phyloP scores from a whole-genome alignment of 2,888 invertebrate genomes.

The Cosmorhoe ocellata region DNA sequence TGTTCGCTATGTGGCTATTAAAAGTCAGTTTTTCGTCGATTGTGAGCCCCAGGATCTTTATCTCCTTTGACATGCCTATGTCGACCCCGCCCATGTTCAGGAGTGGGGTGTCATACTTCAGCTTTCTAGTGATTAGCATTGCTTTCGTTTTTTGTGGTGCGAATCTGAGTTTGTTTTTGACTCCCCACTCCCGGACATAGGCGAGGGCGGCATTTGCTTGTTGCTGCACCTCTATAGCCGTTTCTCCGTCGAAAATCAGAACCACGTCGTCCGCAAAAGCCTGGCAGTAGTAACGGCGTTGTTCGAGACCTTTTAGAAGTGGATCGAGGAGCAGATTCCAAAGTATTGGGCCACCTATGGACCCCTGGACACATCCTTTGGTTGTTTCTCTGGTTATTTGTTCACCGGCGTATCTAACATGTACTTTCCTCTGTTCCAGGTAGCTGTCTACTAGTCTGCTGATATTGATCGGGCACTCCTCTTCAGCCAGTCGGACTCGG shows the following conservation, averaged over 20 bases:
- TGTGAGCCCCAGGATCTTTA: conserved; percentile 5
- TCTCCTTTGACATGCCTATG: conserved; percentile 5
- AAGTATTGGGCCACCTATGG: background rate
- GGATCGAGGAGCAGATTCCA: background rate
- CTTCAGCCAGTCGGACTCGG: background rate
- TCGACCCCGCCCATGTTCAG: background rate
- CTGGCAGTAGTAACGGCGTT: background rate
- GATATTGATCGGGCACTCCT: background rate
- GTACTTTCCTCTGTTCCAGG: background rate
- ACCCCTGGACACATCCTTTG: background rate
- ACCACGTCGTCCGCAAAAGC: background rate
- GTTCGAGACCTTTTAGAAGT: background rate
- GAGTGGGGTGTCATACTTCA: background rate
- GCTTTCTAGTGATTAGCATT: background rate
- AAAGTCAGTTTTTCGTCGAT: conserved; percentile 12
- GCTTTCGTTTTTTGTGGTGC: background rate
- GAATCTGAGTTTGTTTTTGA: background rate
- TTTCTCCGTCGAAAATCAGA: background rate
- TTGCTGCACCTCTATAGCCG: background rate
- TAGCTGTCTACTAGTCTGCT: background rate
- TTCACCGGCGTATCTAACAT: background rate
- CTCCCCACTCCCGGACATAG: background rate
- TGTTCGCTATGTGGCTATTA: background rate
- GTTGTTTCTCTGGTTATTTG: background rate
- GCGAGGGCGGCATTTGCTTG: background rate